Evolutionary conservation across 2,113 vertebrate genomes (phyloP), one percentile per base, ranked within the genome.

Genomic region (Cynocephalus volans): DNA sequence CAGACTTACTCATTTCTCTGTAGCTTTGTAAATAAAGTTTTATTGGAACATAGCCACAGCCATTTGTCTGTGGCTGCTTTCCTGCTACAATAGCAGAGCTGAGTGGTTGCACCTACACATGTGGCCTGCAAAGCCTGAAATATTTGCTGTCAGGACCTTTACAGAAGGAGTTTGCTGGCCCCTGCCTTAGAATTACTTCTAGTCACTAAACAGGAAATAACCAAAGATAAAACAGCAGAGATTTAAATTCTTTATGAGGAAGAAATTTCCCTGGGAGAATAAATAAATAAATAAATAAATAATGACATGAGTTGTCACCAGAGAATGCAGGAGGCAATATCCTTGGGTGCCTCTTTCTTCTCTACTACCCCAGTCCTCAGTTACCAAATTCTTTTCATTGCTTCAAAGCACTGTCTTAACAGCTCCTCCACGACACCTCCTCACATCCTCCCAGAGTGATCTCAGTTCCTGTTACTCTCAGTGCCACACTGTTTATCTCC

Each of bases 151-250:
- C 24, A 60, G 24, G 50, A 62, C 45, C 41, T 87, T 79, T 31
- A 72, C 3, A 28, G 87, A 28, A 69, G 36, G 3, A 85, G 17
- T 15, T 52, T 92, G 48, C 36, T 73, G 31, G 85, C 0, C 3
- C 7, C 36, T 80, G 13, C 56, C 75, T 95, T 65, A 64, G 23
- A 90, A 95, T 70, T 87, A 31, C 15, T 72, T 79, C 33, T 54
- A 33, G 19, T 81, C n/a, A 75, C 81, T 80, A 85, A 88, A 26
- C 4, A 9, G n/a, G 10, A 87, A 79, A 60, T 56, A 73, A 64
- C 3, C 56, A 24, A 54, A 58, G 33, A 88, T 84, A 80, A 70
- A 84, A 48, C 18, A 81, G 48, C 7, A 88, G 11, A 92, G 13
- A 72, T 70, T 84, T 62, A 54, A 19, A 48, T 88, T 45, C 56